Conservation (phyloP, 2,797 vertebrate species). For the Halcyon leucocephala region DNA sequence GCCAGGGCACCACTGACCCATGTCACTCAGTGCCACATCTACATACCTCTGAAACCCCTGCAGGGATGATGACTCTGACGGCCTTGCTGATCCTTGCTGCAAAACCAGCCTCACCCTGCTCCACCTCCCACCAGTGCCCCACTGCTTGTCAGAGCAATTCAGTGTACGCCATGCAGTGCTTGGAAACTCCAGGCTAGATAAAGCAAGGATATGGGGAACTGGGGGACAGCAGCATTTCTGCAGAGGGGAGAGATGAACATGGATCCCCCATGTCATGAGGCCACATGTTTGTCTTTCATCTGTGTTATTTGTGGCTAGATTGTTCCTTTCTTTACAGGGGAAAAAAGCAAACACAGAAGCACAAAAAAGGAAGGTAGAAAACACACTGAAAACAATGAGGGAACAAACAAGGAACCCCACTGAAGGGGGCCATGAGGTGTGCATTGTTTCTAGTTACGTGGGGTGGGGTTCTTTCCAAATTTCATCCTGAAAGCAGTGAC, state of each 20-base stretch:
- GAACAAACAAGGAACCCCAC: neutral
- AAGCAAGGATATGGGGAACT: neutral
- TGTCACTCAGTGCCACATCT: neutral
- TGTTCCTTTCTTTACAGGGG: neutral
- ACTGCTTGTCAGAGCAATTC: neutral
- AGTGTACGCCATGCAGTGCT: rapidly evolving
- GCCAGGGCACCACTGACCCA: no score
- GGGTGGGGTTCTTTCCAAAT: rapidly evolving
- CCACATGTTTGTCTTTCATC: neutral
- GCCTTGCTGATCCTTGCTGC: neutral
- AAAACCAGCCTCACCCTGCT: neutral
- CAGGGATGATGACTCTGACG: neutral
- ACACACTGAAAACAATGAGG: neutral
- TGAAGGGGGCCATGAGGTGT: neutral
- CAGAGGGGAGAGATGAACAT: neutral
- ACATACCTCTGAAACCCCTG: neutral
- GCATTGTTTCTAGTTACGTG: neutral
- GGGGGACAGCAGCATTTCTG: rapidly evolving
- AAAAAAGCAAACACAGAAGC: neutral
- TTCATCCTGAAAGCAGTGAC: neutral
- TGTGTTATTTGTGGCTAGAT: rapidly evolving
- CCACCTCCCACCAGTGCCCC: neutral
- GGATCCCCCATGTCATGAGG: rapidly evolving
- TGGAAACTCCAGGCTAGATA: neutral
- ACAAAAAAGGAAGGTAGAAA: neutral